Evolutionary conservation across 2,113 vertebrate genomes (phyloP), one percentile per base, ranked within the genome.

Genomic region (Alligator sinensis): DNA sequence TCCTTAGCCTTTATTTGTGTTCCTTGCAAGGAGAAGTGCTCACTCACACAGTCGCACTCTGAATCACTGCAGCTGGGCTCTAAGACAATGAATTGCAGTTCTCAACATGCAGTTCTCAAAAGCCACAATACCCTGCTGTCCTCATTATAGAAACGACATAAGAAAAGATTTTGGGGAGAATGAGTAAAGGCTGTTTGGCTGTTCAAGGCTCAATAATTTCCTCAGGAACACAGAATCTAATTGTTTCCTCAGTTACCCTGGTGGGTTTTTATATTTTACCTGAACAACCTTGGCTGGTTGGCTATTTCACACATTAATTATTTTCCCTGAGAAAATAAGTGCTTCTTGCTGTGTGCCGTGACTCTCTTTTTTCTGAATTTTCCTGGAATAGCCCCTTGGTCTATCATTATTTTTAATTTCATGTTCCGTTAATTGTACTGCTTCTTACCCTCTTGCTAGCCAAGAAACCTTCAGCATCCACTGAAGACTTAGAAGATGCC

Each of bases 381-480:
- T 96, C 86, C 90, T 96, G 91, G 91, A 90, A 89, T 82, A 90
- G 70, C 93, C 86, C 74, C 88, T 90, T 93, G 66, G 83, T 86
- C 82, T 89, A 79, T 89, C 87, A 88, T 90, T 87, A 74, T 61
- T 58, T 92, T 89, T 96, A 96, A 93, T 93, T 95, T 86, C 25
- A 64, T 84, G 54, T 96, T 89, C 74, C 80, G 58, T 92, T 89
- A 97, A 94, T 77, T 83, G 90, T 86, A 38, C 90, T 55, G 75
- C 75, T 87, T 88, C 93, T 97, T 76, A 64, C 96, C 77, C 93
- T 97, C 80, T 86, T 87, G 63, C 75, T 92, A 98, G 98, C 97
- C 96, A 97, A 97, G 96, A 96, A 96, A 89, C 93, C 97, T 17
- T 96, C 97, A 81, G 90, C 91, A 21, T 86, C 97, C 91, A 93